phyloP scores from a whole-genome alignment of 2,888 invertebrate species.

The Noctua fimbriata region DNA sequence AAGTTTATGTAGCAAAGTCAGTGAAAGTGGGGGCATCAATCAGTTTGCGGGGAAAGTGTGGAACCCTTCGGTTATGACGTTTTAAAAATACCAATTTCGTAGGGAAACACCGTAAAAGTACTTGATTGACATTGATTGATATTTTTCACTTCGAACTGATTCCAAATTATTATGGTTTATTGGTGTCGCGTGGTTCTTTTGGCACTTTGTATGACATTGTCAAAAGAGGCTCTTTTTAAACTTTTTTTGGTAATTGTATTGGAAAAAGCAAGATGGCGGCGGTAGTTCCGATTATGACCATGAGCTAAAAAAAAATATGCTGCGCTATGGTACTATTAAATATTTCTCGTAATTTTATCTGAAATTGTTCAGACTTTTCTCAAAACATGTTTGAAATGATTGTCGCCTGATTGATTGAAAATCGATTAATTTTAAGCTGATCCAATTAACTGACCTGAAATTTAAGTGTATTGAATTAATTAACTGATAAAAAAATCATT shows the following conservation, averaged over 20 bases:
- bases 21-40: constrained; percentile 79
- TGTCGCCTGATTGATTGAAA: constrained; percentile 23
- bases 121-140: constrained; percentile 26
- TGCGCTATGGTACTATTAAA: background rate
- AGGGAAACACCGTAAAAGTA: constrained; percentile 19
- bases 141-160: background rate
- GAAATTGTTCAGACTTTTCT: constrained; percentile 31
- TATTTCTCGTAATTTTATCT: constrained; percentile 5
- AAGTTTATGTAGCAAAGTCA: constrained; percentile 75
- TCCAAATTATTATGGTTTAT: background rate
- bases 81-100: constrained; percentile 13
- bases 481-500: constrained; percentile 29
- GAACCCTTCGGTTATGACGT: constrained; percentile 70
- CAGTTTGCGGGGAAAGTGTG: constrained; percentile 74
- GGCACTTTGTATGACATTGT: background rate
- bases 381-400: constrained; percentile 13
- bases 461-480: constrained; percentile 28
- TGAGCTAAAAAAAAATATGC: background rate
- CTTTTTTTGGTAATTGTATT: constrained; percentile 2
- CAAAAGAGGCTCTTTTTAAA: background rate
- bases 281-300: background rate
- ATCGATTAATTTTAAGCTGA: constrained; percentile 23
- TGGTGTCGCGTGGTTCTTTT: background rate
- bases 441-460: constrained; percentile 21
- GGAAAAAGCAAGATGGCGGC: background rate